Evolutionary conservation across 2,888 invertebrate species (phyloP), one percentile per base, ranked within the genome.

Genomic region (Calliscelio sp.): DNA sequence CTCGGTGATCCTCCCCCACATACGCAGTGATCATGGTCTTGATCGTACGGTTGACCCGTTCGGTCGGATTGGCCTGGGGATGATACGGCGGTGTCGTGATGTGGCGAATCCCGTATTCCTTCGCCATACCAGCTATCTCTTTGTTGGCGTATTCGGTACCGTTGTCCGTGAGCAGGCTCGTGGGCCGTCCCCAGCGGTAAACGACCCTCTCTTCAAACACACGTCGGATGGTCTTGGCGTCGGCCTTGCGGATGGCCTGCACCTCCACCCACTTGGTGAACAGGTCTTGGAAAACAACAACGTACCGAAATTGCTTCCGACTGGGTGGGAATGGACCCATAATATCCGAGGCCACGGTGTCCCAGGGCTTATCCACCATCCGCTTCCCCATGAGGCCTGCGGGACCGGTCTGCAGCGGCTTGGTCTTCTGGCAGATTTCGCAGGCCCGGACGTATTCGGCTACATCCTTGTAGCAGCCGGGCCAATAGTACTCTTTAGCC

Each of bases 321-420:
- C 32, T 32, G 32, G 32, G 32, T 10, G 32, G 32, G 8, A 35
- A 57, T 32, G 35, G 55, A 6, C 55, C 55, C 55, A 55, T 55
- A 6, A 55, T 16, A 25, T 55, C 55, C 1, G 55, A 25, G n/a
- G 28, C 8, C 7, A 55, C 55, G 2, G 6, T 7, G 3, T 55
- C 55, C 55, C 55, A 55, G 0, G 55, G 55, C 20, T 16, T 1
- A 5, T 55, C 55, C 1, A 8, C 3, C 1, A 25, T 25, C 6
- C n/a, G 8, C n/a, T 6, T 14, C 1, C 55, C 28, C 55, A 55
- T 55, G 20, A n/a, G 5, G 1, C 55, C 57, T 2, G 8, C 1
- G 1, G 32, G 16, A 10, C 57, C 57, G 3, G 16, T 16, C 18
- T 32, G 32, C 3, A 11, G 20, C 0, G 57, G 14, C 7, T 57